Evolutionary conservation across 2,888 invertebrate genomes (phyloP), one percentile per base, ranked within the genome.

Genomic region (Limenitis camilla): DNA sequence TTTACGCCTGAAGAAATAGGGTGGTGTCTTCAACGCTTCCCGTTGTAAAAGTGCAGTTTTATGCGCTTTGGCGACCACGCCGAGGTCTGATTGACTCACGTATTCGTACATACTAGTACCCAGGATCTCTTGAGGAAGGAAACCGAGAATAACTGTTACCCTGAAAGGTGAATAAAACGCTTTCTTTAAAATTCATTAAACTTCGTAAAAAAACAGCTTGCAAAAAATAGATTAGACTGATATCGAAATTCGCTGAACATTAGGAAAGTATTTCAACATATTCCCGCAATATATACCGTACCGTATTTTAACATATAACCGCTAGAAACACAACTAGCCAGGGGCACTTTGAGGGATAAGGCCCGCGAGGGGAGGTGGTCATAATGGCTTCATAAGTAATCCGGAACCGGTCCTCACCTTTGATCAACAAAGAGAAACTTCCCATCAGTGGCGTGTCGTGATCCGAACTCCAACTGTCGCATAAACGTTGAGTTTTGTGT

Each of bases 61-160:
- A 82, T 97, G 97, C 53, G 93, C 91, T 61, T 95, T 93, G 9
- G 96, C 94, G 57, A 97, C 89, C 0, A 90, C 89, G 5, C 91
- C 89, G 56, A 96, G 91, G 72, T 96, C 96, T 38, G 94, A 93
- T 51, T 92, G 93, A 66, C 94, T 92, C 69, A 94, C 95, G 81
- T 96, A 96, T 81, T 97, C 97, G 76, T 97, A 97, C 88, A 97
- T 92, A 64, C 96, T 96, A 8, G 96, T 95, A 35, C 97, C 97
- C 27, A 97, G 81, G 43, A 98, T 84, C 85, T 98, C 97, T 83
- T 98, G 97, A 1, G 97, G 97, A 52, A 98, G 87, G 84, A 94
- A 97, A 1, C 97, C 97, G 55, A 97, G 88, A 33, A 95, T 93
- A 60, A 96, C 77, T 2, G 97, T 97, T 29, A 95, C 96, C 74